Percentiles rank a stretch among this genome's conserved stretches.
These are phyloP conservation scores for Anguilla japonica DNA, from an alignment of 2,113 vertebrate genomes.

Conservation along the genomic window DNA sequence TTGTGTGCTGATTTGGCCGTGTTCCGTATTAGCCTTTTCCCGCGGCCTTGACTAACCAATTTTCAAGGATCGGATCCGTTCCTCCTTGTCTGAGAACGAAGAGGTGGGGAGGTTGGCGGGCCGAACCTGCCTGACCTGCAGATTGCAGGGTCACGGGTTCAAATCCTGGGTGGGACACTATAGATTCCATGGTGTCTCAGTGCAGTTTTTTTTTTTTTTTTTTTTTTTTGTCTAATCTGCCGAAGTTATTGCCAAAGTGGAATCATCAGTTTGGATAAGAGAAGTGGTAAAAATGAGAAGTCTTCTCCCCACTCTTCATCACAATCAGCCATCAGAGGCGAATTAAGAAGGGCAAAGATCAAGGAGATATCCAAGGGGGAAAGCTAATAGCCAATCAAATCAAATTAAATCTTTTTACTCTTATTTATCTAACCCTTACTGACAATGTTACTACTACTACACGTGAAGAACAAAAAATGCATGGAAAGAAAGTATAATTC, in stretches of 20 bases:
- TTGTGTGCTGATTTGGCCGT: constrained; percentile 3
- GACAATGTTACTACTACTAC: too few species aligned
- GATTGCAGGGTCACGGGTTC: constrained; percentile 49
- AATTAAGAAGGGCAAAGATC: too few species aligned
- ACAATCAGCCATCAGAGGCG: too few species aligned
- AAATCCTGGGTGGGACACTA: constrained; percentile 4
- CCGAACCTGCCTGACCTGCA: background rate
- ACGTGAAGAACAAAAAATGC: too few species aligned
- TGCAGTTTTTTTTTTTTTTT: background rate
- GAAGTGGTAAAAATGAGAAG: constrained; percentile 56
- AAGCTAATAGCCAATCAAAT: too few species aligned
- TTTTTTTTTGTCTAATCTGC: constrained; percentile 52
- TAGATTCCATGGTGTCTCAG: constrained; percentile 46
- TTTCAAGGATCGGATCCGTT: constrained; percentile 10
- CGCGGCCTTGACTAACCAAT: constrained; percentile 8
- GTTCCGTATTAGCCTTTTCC: constrained; percentile 2
- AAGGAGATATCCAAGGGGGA: too few species aligned
- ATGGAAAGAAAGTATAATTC: too few species aligned
- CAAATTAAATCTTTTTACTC: too few species aligned
- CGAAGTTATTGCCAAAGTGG: constrained; percentile 60
- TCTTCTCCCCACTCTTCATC: constrained; percentile 37
- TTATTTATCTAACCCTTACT: too few species aligned
- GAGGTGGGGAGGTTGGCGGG: background rate
- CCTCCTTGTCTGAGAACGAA: background rate
- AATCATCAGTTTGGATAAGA: constrained; percentile 52